A percentile compares a stretch with the other conserved stretches of the same genome.
Evolutionary conservation across 1,140 invertebrate species (phyloP).

Genomic region (Drosophila repleta): DNA sequence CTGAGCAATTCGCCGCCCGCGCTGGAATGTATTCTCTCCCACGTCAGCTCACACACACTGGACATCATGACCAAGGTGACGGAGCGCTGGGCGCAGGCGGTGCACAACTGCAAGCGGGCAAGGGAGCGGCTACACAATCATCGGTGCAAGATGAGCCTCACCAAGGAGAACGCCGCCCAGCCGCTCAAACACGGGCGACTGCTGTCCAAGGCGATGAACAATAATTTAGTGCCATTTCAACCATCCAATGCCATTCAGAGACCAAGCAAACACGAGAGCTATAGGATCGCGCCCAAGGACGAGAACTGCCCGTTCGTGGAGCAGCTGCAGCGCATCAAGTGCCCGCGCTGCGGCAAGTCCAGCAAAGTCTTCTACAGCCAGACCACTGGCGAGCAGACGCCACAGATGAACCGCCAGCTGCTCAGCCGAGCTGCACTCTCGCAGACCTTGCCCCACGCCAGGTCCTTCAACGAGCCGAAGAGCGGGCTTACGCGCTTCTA

Average conservation of each 20-base stretch:
- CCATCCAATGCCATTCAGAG: conserved; percentile 52
- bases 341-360: conserved; percentile 59
- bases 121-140: conserved; percentile 57
- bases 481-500: conserved; percentile 43
- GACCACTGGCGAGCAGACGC: background rate
- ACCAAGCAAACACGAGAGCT: conserved; percentile 24
- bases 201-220: conserved; percentile 32
- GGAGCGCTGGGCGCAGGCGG: conserved; percentile 47
- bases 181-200: conserved; percentile 33
- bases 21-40: conserved; percentile 54
- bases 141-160: conserved; percentile 57
- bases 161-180: conserved; percentile 54
- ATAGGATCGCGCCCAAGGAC: conserved; percentile 39
- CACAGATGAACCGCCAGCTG: background rate
- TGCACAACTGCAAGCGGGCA: conserved; percentile 39
- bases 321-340: conserved; percentile 63
- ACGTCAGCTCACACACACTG: conserved; percentile 54
- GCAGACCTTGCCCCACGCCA: conserved; percentile 52
- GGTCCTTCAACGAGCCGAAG: conserved; percentile 13
- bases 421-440: conserved; percentile 19
- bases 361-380: conserved; percentile 59
- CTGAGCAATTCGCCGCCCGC: conserved; percentile 53
- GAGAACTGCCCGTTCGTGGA: conserved; percentile 48
- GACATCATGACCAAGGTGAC: conserved; percentile 64
- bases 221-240: conserved; percentile 64